Base-by-base conservation (phyloP, 2,113 vertebrate species). In the Euleptes europaea region DNA sequence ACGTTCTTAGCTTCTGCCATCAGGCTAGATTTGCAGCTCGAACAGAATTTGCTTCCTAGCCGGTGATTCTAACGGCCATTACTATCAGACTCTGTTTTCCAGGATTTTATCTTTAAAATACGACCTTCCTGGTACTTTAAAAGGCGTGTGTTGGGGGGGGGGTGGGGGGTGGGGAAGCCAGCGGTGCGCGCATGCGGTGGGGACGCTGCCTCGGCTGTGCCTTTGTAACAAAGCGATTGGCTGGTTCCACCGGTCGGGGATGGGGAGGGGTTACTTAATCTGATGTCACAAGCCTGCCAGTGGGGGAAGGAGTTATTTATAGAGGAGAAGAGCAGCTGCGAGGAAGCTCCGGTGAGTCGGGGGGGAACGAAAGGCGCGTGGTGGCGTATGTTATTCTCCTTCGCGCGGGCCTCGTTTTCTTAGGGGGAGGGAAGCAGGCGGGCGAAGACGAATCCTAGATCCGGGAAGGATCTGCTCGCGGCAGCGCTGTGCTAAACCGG, bases 241-340 rank as follows among this genome's bases (percentile, higher is more conserved):
- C 40, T 73, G 80, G 42, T 31, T 51, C 13, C 66, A 1, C n/a
- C 19, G 79, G 85, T 35, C 44, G 81, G 75, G n/a, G 66, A 63
- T 15, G 80, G 85, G 85, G 80, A 57, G 85, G 79, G 65, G 72
- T 82, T 86, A 76, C 42, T 40, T 42, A 33, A 21, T 42, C 67
- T 87, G 80, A 87, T 83, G 81, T 83, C 69, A 87, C 57, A 79
- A 87, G 73, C 42, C 86, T 8, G 49, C 81, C 51, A 54, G 63
- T 71, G 65, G 65, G 79, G 72, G 66, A 83, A n/a, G 71, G 75
- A 40, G 80, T 72, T 83, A 83, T 83, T 87, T 87, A 83, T 79
- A 86, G 77, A 85, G 84, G 54, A 21, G 54, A 35, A 65, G 77
- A 73, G 77, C 77, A 73, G 69, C 69, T 31, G 77, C n/a, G 54